These are phyloP conservation scores for Caenorhabditis wallacei DNA, from an alignment of 2,888 invertebrate genomes.

Conservation along the genomic window DNA sequence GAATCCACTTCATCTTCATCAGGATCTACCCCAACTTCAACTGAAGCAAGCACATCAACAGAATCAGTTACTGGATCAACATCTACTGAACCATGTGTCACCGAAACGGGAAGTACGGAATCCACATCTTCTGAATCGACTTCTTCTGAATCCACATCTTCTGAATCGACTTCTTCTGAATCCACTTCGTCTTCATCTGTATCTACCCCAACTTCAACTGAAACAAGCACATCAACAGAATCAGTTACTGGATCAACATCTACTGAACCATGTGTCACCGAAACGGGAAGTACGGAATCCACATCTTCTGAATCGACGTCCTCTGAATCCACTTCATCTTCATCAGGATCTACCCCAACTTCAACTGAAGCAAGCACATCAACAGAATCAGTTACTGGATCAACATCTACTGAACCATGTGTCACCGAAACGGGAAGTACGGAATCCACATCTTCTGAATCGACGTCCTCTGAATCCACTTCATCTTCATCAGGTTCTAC, in stretches of 20 bases:
- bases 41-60: not conserved
- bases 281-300: not conserved
- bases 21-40: not conserved
- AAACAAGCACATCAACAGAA: not conserved
- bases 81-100: not conserved
- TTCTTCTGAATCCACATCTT: not conserved
- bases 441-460: not conserved
- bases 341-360: not conserved
- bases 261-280: not conserved
- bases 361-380: not conserved
- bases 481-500: not conserved
- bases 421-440: not conserved
- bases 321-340: no score
- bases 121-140: not conserved
- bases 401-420: not conserved
- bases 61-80: not conserved
- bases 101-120: not conserved
- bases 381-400: not conserved
- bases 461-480: not conserved
- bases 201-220: no score
- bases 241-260: not conserved
- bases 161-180: no score
- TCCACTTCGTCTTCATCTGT: no score
- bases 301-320: not conserved
- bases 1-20: not conserved